Base-by-base conservation (phyloP, 2,113 vertebrate genomes). In the Colaptes auratus region DNA sequence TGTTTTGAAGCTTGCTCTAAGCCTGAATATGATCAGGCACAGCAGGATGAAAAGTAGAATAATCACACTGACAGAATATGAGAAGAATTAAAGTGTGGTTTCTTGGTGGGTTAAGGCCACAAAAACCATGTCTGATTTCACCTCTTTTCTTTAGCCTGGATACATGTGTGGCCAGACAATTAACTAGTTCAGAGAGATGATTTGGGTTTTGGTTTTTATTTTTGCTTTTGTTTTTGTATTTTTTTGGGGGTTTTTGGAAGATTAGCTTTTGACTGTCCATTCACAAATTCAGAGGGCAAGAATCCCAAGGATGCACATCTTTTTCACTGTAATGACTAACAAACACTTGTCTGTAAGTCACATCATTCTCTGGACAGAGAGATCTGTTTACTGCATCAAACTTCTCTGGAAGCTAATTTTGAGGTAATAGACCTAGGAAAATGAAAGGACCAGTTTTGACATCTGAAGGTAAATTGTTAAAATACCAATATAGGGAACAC, bases 391-490 rank as follows among this genome's bases (percentile, higher is more conserved):
- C 84, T 63, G 39, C 61, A 81, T 42, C 0, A 0, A 94, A 74
- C 35, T 90, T 69, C 81, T 59, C 69, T 86, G 33, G 82, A 93
- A 93, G 53, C 61, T 86, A 44, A 66, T 95, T 97, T 91, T 93
- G 91, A 90, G 55, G 85, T 84, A 92, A 94, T 69, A 93, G 77
- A 91, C 59, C 85, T 53, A 88, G 63, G 77, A 95, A 95, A 84
- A 91, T 86, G 55, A 72, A 95, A 91, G 70, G 80, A 95, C 73
- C 39, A 25, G 24, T 90, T 96, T 86, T 96, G 94, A 94, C 80
- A 88, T 96, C 90, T 88, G 92, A 96, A 95, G 90, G 93, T 94
- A 97, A 95, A 90, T 88, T 97, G 82, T 96, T 97, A 93, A 94
- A 96, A 95, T 95, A 90, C 86, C 93, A 95, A 86, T 96, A 95